phyloP scores from a whole-genome alignment of 92 coral and sea anemone genomes.

The Palythoa grandis region DNA sequence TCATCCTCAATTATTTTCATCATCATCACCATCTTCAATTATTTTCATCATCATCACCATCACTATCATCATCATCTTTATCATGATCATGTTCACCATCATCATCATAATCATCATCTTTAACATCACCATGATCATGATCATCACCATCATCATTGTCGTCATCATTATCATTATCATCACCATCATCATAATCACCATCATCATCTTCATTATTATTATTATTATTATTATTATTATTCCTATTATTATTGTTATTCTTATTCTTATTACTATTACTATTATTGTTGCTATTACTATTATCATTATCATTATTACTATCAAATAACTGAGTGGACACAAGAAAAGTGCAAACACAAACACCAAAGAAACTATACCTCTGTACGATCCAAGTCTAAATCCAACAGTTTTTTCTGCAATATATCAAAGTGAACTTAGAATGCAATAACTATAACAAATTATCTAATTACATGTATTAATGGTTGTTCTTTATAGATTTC shows the following conservation, averaged over 20 bases:
- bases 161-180: no score
- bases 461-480: not conserved
- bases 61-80: not conserved
- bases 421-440: conserved; percentile 1
- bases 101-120: no score
- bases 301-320: not conserved
- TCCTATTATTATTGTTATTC: no score
- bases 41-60: no score
- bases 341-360: not conserved
- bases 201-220: no score
- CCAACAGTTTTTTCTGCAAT: conserved; percentile 88
- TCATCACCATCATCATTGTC: not conserved
- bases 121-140: no score
- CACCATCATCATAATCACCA: not conserved
- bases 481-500: no score
- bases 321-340: not conserved
- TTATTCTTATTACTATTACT: no score
- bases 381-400: conserved; percentile 88
- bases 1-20: no score
- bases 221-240: no score
- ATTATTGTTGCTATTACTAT: not conserved
- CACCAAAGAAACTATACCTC: conserved; percentile 57
- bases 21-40: no score
- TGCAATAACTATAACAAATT: not conserved
- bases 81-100: not conserved